Percentiles rank a stretch among this genome's conserved stretches.
Evolutionary conservation across 2,888 invertebrate species (phyloP).

Genomic region (Drosophila austrosaltans): DNA sequence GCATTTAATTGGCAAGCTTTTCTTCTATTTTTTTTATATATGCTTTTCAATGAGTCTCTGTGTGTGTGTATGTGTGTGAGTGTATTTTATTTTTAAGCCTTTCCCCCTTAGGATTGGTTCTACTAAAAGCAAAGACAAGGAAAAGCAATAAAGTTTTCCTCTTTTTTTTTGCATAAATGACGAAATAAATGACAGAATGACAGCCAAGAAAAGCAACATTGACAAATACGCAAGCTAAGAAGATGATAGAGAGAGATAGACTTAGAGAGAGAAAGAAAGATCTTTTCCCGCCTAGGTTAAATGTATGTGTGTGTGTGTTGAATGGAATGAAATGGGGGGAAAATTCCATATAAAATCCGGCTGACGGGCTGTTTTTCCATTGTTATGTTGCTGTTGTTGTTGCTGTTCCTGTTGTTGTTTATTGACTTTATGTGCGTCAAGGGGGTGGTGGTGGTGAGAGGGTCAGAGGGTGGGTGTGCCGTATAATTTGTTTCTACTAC

Average conservation of each 20-base stretch:
- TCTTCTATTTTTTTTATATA: slow-evolving; percentile 18
- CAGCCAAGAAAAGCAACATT: slow-evolving; percentile 75
- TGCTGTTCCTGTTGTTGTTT: slow-evolving; percentile 57
- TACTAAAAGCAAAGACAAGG: slow-evolving; percentile 45
- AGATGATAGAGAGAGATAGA: slow-evolving; percentile 17
- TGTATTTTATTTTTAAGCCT: slow-evolving; percentile 4
- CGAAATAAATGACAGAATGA: slow-evolving; percentile 80
- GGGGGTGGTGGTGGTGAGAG: slow-evolving; percentile 41
- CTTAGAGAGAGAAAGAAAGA: slow-evolving; percentile 16
- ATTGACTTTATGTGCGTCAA: slow-evolving; percentile 69
- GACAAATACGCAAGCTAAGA: slow-evolving; percentile 59
- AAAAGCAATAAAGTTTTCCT: slow-evolving; percentile 71
- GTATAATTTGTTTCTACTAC: slow-evolving; percentile 77
- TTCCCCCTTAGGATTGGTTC: neutral
- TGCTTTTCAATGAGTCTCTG: slow-evolving; percentile 19
- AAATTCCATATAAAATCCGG: slow-evolving; percentile 59
- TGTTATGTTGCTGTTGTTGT: slow-evolving; percentile 42
- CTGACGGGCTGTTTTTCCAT: slow-evolving; percentile 51
- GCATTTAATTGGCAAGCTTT: slow-evolving; percentile 67
- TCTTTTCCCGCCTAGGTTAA: slow-evolving; percentile 35
- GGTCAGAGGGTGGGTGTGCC: slow-evolving; percentile 58
- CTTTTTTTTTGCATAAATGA: slow-evolving; percentile 72
- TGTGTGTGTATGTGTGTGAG: neutral
- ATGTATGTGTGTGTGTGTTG: slow-evolving; percentile 36
- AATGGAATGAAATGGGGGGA: slow-evolving; percentile 27